Percentiles rank a stretch among this genome's conserved stretches.
Conservation (phyloP, 2,888 invertebrate species). For the Archaeoteleia sp. region DNA sequence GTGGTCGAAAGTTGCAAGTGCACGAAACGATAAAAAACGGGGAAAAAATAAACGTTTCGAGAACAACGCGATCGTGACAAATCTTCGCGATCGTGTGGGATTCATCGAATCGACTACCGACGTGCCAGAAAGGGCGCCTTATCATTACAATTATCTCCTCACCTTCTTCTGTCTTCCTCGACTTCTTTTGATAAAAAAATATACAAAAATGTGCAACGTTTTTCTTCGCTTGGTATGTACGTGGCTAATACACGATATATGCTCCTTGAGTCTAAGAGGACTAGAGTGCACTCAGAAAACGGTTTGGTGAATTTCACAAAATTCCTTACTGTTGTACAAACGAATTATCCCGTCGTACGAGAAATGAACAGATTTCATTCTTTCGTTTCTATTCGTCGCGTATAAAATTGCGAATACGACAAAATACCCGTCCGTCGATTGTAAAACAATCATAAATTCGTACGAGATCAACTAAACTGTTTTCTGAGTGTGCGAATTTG, state of each 20-base stretch:
- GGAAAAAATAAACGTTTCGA: slow-evolving; percentile 31
- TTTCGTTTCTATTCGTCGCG: too few relatives aligned
- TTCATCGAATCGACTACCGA: slow-evolving; percentile 51
- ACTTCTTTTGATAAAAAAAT: slow-evolving; percentile 50
- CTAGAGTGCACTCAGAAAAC: slow-evolving; percentile 56
- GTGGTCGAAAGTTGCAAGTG: slow-evolving; percentile 45
- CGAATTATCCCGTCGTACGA: too few relatives aligned
- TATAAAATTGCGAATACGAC: too few relatives aligned
- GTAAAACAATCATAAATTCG: too few relatives aligned
- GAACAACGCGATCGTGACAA: slow-evolving; percentile 51
- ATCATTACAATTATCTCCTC: slow-evolving; percentile 52
- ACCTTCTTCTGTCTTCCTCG: slow-evolving; percentile 34
- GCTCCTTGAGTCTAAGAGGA: slow-evolving; percentile 55
- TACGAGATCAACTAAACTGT: slow-evolving; percentile 44
- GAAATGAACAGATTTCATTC: too few relatives aligned
- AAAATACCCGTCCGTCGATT: too few relatives aligned
- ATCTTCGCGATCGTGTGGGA: slow-evolving; percentile 48
- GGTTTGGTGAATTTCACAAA: slow-evolving; percentile 47
- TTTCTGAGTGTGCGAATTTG: slow-evolving; percentile 48
- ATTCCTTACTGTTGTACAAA: too few relatives aligned
- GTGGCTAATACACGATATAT: slow-evolving; percentile 53
- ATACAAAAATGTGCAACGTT: slow-evolving; percentile 54
- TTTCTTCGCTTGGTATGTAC: slow-evolving; percentile 46
- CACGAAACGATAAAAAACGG: slow-evolving; percentile 50
- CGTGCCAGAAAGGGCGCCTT: slow-evolving; percentile 53